Base-by-base conservation (phyloP, 2,888 invertebrate species). In the Crepidodera aurea region DNA sequence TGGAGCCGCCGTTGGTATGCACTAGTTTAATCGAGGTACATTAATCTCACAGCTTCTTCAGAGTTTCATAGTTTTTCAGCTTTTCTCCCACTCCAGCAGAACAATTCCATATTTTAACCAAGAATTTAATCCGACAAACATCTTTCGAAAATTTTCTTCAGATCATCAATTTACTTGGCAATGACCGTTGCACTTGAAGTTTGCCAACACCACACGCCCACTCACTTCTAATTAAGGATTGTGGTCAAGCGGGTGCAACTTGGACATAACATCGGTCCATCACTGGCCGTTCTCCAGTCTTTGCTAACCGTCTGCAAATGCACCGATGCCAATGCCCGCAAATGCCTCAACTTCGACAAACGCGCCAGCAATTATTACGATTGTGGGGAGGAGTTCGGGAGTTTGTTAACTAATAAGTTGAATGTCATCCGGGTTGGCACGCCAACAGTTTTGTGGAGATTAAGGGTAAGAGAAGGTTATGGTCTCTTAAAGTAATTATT, bases 191-290 rank as follows among this genome's bases (percentile, higher is more conserved):
- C 57, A 60, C 46, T 51, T 51, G 58, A 64, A 64, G 66, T 57
- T 57, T 64, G 62, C 40, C 29, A 54, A 27, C 12, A 44, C 39
- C 57, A 44, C 59, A 53, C 44, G 39, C 59, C 62, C 62, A 51
- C 59, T 60, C 57, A 53, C 39, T 56, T 62, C 66, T 66, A 66
- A 66, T 66, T 66, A 64, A 66, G 57, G 64, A 55, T 39, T 54
- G 66, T 29, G 64, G 66, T 62, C 29, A 22, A 18, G 40, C 16
- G 16, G 18, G 48, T 19, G 27, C 48, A 48, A 18, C 13, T 27
- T 48, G 1, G 48, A 48, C 48, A 29, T 10, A 34, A 34, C 12
- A 12, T 13, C 34, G 34, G 12, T 3, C 34, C 12, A 13, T 34
- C 34, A 12, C 12, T 3, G 34, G 34, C 13, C 10, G 1, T 34